Conservation (phyloP, 2,797 vertebrate species). For the Hipposideros larvatus region DNA sequence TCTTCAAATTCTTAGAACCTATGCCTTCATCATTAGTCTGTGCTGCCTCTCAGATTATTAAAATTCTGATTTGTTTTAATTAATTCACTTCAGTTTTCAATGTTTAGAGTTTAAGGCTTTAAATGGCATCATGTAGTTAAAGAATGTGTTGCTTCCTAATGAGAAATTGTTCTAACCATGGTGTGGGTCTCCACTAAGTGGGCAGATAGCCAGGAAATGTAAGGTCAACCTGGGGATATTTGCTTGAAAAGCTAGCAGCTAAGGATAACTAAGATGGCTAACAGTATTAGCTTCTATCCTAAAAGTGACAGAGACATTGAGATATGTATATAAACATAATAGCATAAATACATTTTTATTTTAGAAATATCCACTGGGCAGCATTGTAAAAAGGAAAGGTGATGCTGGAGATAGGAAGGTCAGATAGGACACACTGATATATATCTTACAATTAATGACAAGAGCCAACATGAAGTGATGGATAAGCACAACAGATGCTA, state of each 20-base stretch:
- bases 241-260: not conserved
- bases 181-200: not conserved
- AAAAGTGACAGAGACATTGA: not conserved
- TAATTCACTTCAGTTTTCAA: conserved; percentile 17
- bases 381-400: not conserved
- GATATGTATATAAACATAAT: not conserved
- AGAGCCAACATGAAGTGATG: not conserved
- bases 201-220: not conserved
- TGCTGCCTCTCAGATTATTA: not conserved
- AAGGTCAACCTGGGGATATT: not conserved
- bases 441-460: not conserved
- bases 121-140: not conserved
- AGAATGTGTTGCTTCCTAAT: not conserved
- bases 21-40: not conserved
- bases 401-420: not conserved
- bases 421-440: not conserved
- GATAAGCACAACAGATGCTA: not conserved
- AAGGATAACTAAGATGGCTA: not conserved
- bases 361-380: not conserved
- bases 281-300: not conserved
- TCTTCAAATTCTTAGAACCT: not conserved
- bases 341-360: not conserved
- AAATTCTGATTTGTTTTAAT: not conserved
- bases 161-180: not conserved
- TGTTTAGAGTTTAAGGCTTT: not conserved